A percentile compares a stretch with the other conserved stretches of the same genome.
Conservation (phyloP, 2,797 vertebrate genomes). For the Enteromius afrohamiltoni region DNA sequence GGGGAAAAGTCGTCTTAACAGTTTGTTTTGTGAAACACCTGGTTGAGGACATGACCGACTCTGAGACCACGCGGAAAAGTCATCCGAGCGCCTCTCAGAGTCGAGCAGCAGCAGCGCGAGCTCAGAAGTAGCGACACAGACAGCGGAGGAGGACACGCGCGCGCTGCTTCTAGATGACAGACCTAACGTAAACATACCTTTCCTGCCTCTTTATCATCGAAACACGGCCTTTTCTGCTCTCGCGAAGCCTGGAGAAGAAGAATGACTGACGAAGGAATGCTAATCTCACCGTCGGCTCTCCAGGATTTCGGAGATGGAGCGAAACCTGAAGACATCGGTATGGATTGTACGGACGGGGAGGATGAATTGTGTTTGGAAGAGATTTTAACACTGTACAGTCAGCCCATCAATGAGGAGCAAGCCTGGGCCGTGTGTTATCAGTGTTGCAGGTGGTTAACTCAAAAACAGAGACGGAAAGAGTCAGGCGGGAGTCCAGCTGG, state of each 20-base stretch:
- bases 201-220: neutral
- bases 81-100: conserved; percentile 19
- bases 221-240: conserved; percentile 5
- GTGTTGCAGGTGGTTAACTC: conserved; percentile 83
- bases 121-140: conserved; percentile 17
- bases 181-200: conserved; percentile 42
- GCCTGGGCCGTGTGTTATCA: conserved; percentile 98
- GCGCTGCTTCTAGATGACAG: conserved; percentile 51
- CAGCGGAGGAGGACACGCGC: neutral
- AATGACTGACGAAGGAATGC: conserved; percentile 69
- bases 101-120: neutral
- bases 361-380: conserved; percentile 87
- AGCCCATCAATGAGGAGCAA: conserved; percentile 98
- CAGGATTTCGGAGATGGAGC: conserved; percentile 64
- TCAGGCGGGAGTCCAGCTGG: conserved; percentile 57
- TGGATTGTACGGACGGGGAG: conserved; percentile 72
- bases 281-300: conserved; percentile 67
- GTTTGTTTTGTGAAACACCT: neutral
- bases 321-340: conserved; percentile 65
- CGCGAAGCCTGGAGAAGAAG: conserved; percentile 65
- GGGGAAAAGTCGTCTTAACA: neutral
- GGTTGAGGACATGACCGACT: conserved; percentile 4
- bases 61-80: conserved; percentile 65
- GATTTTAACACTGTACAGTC: conserved; percentile 89
- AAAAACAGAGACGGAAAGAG: conserved; percentile 67